These are phyloP conservation scores for Sciurus vulgaris DNA, from an alignment of 2,797 vertebrate species.

Conservation along the genomic window DNA sequence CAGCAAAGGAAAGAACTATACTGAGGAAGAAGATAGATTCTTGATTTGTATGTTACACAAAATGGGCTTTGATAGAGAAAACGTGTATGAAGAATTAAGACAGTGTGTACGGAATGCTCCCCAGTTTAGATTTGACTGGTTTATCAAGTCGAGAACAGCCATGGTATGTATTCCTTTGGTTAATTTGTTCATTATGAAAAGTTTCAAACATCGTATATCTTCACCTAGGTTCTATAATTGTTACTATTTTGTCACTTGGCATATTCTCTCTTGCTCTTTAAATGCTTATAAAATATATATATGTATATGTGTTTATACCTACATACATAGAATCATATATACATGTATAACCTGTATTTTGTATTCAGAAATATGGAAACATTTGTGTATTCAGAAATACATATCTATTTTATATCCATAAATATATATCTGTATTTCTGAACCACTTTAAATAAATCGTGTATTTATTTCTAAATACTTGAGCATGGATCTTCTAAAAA, in stretches of 20 bases:
- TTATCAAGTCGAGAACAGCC: slow-evolving; percentile 94
- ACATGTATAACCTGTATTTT: not conserved
- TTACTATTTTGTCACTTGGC: slow-evolving; percentile 54
- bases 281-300: not conserved
- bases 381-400: slow-evolving; percentile 35
- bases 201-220: not conserved
- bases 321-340: not conserved
- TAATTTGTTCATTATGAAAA: slow-evolving; percentile 49
- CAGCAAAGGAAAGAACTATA: slow-evolving; percentile 95
- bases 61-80: slow-evolving; percentile 95
- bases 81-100: slow-evolving; percentile 93
- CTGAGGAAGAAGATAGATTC: slow-evolving; percentile 94
- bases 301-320: too few species aligned
- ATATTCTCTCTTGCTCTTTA: not conserved
- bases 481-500: not conserved
- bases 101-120: slow-evolving; percentile 94
- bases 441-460: slow-evolving; percentile 53
- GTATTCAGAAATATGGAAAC: slow-evolving; percentile 27
- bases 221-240: slow-evolving; percentile 18
- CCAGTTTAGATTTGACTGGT: slow-evolving; percentile 95
- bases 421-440: not conserved
- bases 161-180: slow-evolving; percentile 89
- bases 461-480: slow-evolving; percentile 49
- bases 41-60: slow-evolving; percentile 95
- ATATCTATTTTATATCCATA: not conserved